phyloP scores from a whole-genome alignment of 1,140 invertebrate species.

The Cheumatopsyche charites region DNA sequence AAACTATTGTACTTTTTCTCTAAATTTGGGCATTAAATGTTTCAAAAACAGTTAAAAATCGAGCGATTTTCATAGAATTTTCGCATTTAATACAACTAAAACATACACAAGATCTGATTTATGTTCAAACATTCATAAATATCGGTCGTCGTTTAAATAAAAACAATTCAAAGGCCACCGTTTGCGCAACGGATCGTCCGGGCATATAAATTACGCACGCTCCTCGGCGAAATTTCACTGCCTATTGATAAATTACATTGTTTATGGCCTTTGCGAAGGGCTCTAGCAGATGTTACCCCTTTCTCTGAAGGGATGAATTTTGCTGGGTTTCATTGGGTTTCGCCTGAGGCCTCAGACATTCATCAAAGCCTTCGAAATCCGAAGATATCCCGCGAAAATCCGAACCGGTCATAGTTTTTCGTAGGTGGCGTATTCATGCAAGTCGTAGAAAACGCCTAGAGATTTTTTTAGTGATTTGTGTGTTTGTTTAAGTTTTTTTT shows the following conservation, averaged over 20 bases:
- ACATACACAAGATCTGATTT: not conserved
- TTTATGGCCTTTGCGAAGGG: conserved; percentile 44
- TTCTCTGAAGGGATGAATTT: conserved; percentile 26
- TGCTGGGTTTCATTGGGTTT: too few relatives aligned
- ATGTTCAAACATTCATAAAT: not conserved
- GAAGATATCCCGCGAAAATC: too few relatives aligned
- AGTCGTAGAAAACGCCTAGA: too few relatives aligned
- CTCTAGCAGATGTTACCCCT: conserved; percentile 42
- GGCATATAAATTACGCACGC: conserved; percentile 45
- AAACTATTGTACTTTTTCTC: too few relatives aligned
- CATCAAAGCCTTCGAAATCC: conserved; percentile 19
- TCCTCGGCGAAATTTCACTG: conserved; percentile 46
- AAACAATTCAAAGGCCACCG: conserved; percentile 1
- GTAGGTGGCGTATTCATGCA: too few relatives aligned
- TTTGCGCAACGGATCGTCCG: conserved; percentile 21
- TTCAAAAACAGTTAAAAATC: too few relatives aligned
- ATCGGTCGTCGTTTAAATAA: conserved; percentile 3
- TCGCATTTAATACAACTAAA: not conserved
- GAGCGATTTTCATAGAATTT: too few relatives aligned
- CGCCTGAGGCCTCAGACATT: not conserved
- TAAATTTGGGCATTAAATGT: too few relatives aligned
- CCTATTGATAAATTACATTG: conserved; percentile 48
- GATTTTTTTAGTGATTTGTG: too few relatives aligned
- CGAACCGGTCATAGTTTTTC: too few relatives aligned
- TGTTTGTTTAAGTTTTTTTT: not conserved